Evolutionary conservation across 2,797 vertebrate species (phyloP).

Genomic region (Trachops cirrhosus): DNA sequence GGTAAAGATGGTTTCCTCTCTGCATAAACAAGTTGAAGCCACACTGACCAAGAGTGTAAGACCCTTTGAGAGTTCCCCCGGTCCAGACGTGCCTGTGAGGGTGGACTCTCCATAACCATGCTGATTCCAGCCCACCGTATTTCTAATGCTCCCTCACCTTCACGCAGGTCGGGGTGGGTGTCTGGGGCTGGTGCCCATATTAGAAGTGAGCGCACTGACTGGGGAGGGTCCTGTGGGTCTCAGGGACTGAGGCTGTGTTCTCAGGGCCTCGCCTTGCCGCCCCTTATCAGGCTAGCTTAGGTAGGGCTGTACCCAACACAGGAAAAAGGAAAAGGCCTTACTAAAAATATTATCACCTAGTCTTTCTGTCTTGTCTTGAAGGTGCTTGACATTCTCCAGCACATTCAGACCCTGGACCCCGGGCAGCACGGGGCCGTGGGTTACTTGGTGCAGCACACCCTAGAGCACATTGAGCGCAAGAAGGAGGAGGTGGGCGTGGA

Average conservation of each 20-base stretch:
- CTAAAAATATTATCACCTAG: constrained; percentile 75
- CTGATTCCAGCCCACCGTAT: accelerated
- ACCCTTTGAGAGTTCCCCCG: not conserved
- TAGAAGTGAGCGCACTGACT: not conserved
- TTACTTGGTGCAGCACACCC: constrained; percentile 96
- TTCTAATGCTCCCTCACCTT: not conserved
- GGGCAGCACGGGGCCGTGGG: constrained; percentile 96
- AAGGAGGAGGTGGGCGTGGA: constrained; percentile 92
- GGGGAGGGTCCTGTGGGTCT: accelerated
- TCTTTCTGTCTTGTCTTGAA: constrained; percentile 78
- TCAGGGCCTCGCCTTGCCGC: not conserved
- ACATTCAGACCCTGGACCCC: constrained; percentile 95
- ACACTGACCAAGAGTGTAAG: not conserved
- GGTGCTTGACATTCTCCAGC: constrained; percentile 98
- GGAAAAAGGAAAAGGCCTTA: constrained; percentile 61
- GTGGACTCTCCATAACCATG: accelerated
- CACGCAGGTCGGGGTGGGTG: accelerated
- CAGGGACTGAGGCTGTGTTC: accelerated
- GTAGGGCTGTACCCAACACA: constrained; percentile 43
- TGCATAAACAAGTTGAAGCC: not conserved
- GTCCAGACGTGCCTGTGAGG: accelerated
- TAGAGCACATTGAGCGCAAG: constrained; percentile 97
- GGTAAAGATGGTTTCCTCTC: not conserved
- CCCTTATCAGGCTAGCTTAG: not conserved
- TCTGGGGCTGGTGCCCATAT: not conserved